Conservation (phyloP, 1,140 invertebrate species). For the Conus betulinus region DNA sequence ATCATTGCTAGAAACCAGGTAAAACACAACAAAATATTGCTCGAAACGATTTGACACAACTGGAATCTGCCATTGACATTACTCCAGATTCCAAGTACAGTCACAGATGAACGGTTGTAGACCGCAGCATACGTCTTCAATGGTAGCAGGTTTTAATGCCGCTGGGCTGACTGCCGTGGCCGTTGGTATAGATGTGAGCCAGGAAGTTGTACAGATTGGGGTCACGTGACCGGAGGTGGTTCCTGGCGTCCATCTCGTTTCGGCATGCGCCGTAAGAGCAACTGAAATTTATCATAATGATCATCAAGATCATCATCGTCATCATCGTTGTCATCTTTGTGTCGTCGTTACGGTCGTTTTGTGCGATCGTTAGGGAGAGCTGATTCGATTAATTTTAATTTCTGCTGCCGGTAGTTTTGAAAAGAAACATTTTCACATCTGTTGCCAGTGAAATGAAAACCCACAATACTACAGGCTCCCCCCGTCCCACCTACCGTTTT, state of each 20-base stretch:
- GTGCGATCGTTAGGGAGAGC: neutral
- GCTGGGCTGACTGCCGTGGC: neutral
- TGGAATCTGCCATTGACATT: neutral
- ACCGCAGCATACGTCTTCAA: neutral
- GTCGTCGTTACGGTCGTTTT: neutral
- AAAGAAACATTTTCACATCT: too few species aligned
- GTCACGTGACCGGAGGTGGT: constrained; percentile 1
- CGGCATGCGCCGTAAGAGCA: neutral
- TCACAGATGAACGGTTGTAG: neutral
- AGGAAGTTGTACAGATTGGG: neutral
- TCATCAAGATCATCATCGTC: neutral
- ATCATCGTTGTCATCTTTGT: neutral
- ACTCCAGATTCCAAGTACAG: neutral
- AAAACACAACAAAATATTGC: neutral
- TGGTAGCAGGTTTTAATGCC: constrained; percentile 12
- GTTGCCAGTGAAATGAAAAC: too few species aligned
- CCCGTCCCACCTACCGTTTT: too few species aligned
- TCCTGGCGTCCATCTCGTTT: neutral
- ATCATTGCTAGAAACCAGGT: neutral
- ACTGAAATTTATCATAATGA: neutral
- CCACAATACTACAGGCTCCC: too few species aligned
- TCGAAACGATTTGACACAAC: neutral
- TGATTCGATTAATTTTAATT: too few species aligned
- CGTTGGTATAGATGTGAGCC: constrained; percentile 8
- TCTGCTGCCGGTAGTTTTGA: neutral